Conservation (phyloP, 2,888 invertebrate genomes). For the Stomorhina lunata region DNA sequence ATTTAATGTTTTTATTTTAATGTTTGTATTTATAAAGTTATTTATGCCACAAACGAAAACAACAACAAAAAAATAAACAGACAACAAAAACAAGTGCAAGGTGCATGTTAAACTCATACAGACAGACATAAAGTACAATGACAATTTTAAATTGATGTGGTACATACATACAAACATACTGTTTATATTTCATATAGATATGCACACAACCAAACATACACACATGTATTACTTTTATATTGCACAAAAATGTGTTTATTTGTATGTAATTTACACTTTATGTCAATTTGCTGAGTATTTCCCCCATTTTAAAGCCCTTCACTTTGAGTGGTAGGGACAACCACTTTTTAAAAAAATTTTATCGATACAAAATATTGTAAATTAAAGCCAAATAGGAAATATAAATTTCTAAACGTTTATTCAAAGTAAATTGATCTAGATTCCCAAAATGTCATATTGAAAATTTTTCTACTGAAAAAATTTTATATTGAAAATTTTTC, state of each 20-base stretch:
- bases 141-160: not conserved
- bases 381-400: too few relatives aligned
- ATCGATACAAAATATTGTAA: too few relatives aligned
- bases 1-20: conserved; percentile 43
- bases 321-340: not conserved
- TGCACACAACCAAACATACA: too few relatives aligned
- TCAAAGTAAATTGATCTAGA: too few relatives aligned
- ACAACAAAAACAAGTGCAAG: conserved; percentile 58
- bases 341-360: too few relatives aligned
- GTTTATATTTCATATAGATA: too few relatives aligned
- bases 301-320: not conserved
- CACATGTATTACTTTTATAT: too few relatives aligned
- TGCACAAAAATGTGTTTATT: conserved; percentile 1
- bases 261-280: not conserved
- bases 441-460: too few relatives aligned
- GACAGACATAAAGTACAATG: not conserved
- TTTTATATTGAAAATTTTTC: too few relatives aligned
- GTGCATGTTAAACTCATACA: conserved; percentile 44
- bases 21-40: not conserved
- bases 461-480: too few relatives aligned
- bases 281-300: not conserved
- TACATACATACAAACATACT: not conserved
- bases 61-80: conserved; percentile 31
- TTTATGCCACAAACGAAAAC: conserved; percentile 29
- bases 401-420: too few relatives aligned